phyloP scores from a whole-genome alignment of 2,888 invertebrate species.

The Bhutanitis thaidina region DNA sequence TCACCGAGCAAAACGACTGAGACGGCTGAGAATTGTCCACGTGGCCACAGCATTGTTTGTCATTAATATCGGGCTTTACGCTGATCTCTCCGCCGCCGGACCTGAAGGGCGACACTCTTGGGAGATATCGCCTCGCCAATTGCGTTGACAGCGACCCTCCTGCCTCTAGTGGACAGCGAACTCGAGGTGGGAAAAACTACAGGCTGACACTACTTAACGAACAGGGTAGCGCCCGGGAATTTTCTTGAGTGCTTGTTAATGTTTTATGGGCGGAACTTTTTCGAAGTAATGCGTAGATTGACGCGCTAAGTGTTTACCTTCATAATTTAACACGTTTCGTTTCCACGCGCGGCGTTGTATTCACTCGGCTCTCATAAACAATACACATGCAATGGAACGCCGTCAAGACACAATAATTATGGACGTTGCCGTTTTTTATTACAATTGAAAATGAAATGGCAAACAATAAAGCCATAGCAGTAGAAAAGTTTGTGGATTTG shows the following conservation, averaged over 20 bases:
- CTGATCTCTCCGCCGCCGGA: conserved; percentile 63
- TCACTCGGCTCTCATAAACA: conserved; percentile 41
- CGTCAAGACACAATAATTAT: conserved; percentile 33
- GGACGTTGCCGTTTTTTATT: conserved; percentile 49
- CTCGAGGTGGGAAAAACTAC: conserved; percentile 78
- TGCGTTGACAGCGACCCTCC: conserved; percentile 74
- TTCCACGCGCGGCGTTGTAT: conserved; percentile 42
- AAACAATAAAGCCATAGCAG: conserved; percentile 54
- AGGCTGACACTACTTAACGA: conserved; percentile 76
- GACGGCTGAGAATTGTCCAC: conserved; percentile 74
- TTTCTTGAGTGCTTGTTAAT: conserved; percentile 80
- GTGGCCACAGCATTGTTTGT: conserved; percentile 55
- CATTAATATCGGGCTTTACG: conserved; percentile 76
- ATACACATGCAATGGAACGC: conserved; percentile 32
- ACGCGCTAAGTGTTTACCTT: conserved; percentile 75
- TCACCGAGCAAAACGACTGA: conserved; percentile 64
- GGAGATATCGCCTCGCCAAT: conserved; percentile 75
- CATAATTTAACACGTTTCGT: conserved; percentile 75
- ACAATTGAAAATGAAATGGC: conserved; percentile 65
- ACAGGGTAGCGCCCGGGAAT: conserved; percentile 69
- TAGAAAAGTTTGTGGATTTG: conserved; percentile 71
- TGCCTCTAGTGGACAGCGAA: conserved; percentile 54
- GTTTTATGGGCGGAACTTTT: conserved; percentile 79
- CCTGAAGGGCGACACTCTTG: conserved; percentile 64
- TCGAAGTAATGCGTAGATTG: conserved; percentile 73